Evolutionary conservation across 2,797 vertebrate genomes (phyloP).

Genomic region (Argyrosomus regius): DNA sequence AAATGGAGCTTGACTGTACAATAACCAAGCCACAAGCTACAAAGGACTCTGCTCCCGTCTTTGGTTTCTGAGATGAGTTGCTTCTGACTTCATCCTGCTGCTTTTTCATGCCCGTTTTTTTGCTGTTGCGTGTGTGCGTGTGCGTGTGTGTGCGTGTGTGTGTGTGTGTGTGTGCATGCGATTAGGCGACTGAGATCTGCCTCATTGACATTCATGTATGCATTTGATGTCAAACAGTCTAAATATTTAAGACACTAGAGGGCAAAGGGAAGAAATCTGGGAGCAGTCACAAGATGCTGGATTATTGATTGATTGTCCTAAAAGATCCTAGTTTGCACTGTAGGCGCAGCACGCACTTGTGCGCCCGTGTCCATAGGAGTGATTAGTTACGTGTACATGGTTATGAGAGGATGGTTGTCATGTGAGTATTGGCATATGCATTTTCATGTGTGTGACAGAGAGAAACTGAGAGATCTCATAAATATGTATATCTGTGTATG

Average conservation of each 20-base stretch:
- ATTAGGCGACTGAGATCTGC: slow-evolving; percentile 60
- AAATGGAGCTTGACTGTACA: slow-evolving; percentile 52
- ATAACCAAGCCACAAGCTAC: slow-evolving; percentile 35
- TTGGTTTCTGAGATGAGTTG: slow-evolving; percentile 47
- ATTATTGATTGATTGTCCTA: slow-evolving; percentile 75
- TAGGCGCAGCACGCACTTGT: slow-evolving; percentile 25
- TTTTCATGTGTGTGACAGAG: background rate
- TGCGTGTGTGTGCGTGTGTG: slow-evolving; percentile 1
- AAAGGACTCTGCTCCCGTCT: slow-evolving; percentile 25
- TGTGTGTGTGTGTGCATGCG: slow-evolving; percentile 9
- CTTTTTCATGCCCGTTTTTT: slow-evolving; percentile 13
- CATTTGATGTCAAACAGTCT: slow-evolving; percentile 83
- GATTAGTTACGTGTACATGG: slow-evolving; percentile 35
- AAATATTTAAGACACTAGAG: slow-evolving; percentile 83
- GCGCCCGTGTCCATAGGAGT: slow-evolving; percentile 20
- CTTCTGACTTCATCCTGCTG: slow-evolving; percentile 50
- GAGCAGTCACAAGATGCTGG: slow-evolving; percentile 54
- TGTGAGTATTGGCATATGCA: background rate
- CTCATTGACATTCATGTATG: slow-evolving; percentile 82
- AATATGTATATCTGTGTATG: slow-evolving; percentile 24
- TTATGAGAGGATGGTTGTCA: slow-evolving; percentile 3
- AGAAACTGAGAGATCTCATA: slow-evolving; percentile 25
- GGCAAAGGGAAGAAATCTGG: slow-evolving; percentile 72
- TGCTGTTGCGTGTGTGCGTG: slow-evolving; percentile 12
- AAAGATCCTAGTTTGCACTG: slow-evolving; percentile 36